These are phyloP conservation scores for Drosophila infuscata DNA, from an alignment of 2,888 invertebrate species.

Conservation along the genomic window DNA sequence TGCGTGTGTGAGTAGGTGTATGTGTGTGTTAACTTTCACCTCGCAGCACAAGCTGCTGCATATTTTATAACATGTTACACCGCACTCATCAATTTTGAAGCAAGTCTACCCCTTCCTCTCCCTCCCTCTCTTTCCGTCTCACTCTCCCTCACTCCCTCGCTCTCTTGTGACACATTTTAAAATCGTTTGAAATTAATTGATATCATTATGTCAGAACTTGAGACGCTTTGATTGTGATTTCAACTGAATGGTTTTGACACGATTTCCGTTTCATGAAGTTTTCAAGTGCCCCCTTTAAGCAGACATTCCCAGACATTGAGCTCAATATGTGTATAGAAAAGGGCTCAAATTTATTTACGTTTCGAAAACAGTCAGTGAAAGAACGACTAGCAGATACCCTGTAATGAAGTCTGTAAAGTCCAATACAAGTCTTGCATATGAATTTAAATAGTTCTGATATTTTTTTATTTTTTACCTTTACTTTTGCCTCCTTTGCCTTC, in stretches of 20 bases:
- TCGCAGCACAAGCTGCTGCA: slow-evolving; percentile 47
- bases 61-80: slow-evolving; percentile 60
- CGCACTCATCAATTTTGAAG: slow-evolving; percentile 54
- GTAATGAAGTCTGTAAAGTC: not conserved
- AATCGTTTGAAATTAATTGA: slow-evolving; percentile 50
- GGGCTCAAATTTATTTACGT: slow-evolving; percentile 5
- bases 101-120: not conserved
- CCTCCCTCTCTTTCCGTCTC: too few species aligned
- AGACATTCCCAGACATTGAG: slow-evolving; percentile 6
- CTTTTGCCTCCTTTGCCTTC: not conserved
- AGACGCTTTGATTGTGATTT: not conserved
- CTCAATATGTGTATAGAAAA: slow-evolving; percentile 7
- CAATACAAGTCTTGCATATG: not conserved
- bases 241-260: slow-evolving; percentile 13
- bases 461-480: not conserved
- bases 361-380: not conserved
- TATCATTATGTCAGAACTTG: slow-evolving; percentile 31
- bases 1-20: slow-evolving; percentile 1
- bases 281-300: slow-evolving; percentile 2
- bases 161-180: slow-evolving; percentile 41
- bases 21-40: slow-evolving; percentile 27
- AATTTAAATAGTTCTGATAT: not conserved
- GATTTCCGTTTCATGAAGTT: slow-evolving; percentile 30
- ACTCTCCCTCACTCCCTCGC: not conserved
- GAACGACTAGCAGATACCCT: not conserved